Evolutionary conservation across 92 coral and sea anemone species (phyloP).

Genomic region (Meandrina meandrites): DNA sequence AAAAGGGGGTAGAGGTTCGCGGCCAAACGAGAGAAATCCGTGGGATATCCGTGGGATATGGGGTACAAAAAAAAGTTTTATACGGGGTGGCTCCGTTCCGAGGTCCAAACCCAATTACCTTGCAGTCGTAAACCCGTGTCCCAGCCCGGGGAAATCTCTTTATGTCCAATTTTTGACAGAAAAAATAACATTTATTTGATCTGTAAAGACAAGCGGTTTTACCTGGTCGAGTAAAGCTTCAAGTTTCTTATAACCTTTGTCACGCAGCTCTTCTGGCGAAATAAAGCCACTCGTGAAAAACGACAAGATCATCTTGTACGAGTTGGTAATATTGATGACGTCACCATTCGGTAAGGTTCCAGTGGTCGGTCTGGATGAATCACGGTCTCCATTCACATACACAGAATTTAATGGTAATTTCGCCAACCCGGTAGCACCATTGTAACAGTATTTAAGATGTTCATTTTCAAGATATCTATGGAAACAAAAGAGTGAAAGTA

Average conservation of each 20-base stretch:
- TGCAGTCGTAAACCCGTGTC: no score
- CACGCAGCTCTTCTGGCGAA: conserved; percentile 53
- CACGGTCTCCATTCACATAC: conserved; percentile 53
- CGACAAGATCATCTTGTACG: conserved; percentile 51
- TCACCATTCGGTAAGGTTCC: conserved; percentile 73
- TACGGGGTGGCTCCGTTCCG: no score
- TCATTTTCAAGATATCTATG: conserved; percentile 72
- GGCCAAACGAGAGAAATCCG: no score
- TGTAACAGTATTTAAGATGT: conserved; percentile 76
- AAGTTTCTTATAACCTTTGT: conserved; percentile 61
- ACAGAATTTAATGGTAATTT: conserved; percentile 66
- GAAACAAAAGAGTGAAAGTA: background rate
- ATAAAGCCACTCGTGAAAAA: conserved; percentile 62
- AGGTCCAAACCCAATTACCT: no score
- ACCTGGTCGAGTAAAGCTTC: conserved; percentile 35
- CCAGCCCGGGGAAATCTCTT: no score
- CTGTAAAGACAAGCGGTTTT: no score
- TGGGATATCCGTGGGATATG: no score
- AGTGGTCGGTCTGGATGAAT: conserved; percentile 57
- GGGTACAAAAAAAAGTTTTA: no score
- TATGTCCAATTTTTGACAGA: no score
- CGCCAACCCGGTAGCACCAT: conserved; percentile 76
- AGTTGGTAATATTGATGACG: conserved; percentile 52
- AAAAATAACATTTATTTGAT: no score
- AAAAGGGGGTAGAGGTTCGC: no score